Percentiles rank a stretch among this genome's conserved stretches.
Conservation (phyloP, 1,140 invertebrate genomes). For the Wasmannia auropunctata region DNA sequence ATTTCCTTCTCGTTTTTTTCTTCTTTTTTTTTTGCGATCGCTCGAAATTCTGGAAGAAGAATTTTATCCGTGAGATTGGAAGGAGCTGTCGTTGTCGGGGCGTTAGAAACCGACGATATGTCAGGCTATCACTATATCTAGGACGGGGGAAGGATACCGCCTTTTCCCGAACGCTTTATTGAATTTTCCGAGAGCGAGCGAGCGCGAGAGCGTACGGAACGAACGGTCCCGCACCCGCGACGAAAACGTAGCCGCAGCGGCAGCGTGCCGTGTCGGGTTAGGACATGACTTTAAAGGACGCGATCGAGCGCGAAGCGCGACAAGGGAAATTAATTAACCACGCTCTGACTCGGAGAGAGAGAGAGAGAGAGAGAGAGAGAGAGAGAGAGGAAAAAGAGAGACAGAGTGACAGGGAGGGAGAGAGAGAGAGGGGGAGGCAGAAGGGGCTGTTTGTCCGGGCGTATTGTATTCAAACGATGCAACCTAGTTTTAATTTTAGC, state of each 20-base stretch:
- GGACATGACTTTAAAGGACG: conserved; percentile 41
- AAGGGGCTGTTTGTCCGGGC: conserved; percentile 37
- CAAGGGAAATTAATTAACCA: conserved; percentile 64
- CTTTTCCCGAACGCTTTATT: conserved; percentile 63
- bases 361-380: not conserved
- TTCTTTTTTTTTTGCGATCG: not conserved
- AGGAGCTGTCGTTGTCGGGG: conserved; percentile 49
- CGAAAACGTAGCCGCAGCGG: conserved; percentile 41
- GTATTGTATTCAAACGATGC: conserved; percentile 52
- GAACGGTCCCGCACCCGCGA: conserved; percentile 22
- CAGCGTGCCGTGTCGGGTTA: conserved; percentile 12
- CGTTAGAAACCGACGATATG: conserved; percentile 58
- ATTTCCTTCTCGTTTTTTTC: not conserved
- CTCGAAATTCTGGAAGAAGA: conserved; percentile 25
- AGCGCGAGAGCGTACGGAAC: conserved; percentile 30
- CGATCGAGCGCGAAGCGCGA: conserved; percentile 39
- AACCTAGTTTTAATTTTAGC: conserved; percentile 61
- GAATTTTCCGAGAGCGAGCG: conserved; percentile 50
- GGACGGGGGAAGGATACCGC: conserved; percentile 39
- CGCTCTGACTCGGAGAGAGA: conserved; percentile 16
- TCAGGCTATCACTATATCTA: conserved; percentile 57
- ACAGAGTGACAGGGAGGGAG: not conserved
- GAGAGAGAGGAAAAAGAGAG: not conserved
- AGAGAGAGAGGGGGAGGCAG: not conserved
- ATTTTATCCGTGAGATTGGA: conserved; percentile 54